phyloP scores from a whole-genome alignment of 2,797 vertebrate species.

The Sitta carolinensis region DNA sequence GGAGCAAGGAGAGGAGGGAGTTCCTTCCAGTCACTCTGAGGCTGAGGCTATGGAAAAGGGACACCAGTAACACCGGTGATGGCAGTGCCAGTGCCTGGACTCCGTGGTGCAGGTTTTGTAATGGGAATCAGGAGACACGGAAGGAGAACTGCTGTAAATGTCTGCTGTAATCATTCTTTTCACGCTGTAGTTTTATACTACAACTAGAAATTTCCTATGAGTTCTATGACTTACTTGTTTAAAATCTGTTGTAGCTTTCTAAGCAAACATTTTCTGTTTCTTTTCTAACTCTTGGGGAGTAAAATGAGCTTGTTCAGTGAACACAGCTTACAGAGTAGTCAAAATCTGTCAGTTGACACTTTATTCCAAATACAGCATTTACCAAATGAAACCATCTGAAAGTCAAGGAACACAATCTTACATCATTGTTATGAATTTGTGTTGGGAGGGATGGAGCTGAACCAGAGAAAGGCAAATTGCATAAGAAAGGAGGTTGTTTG shows the following conservation, averaged over 20 bases:
- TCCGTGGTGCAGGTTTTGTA: not conserved
- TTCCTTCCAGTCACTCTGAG: not conserved
- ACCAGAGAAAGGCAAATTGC: not conserved
- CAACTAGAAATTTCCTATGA: not conserved
- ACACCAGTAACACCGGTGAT: not conserved
- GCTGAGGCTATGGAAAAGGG: not conserved
- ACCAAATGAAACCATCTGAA: not conserved
- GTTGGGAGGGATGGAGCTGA: not conserved
- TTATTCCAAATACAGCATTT: not conserved
- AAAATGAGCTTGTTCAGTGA: slow-evolving; percentile 32
- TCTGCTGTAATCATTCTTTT: not conserved
- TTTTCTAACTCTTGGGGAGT: not conserved
- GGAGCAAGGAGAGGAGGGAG: slow-evolving; percentile 6
- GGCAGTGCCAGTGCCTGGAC: not conserved
- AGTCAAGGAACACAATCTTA: not conserved
- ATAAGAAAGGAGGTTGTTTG: not conserved
- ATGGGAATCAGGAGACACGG: not conserved
- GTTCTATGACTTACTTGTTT: not conserved
- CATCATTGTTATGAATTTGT: not conserved
- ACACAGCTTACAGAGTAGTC: not conserved
- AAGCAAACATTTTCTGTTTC: not conserved
- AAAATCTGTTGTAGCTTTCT: not conserved
- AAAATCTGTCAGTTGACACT: not conserved
- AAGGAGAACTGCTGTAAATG: not conserved
- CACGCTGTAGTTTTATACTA: not conserved